Conservation (phyloP, 2,888 invertebrate species). For the Meiosimyza platycephala region DNA sequence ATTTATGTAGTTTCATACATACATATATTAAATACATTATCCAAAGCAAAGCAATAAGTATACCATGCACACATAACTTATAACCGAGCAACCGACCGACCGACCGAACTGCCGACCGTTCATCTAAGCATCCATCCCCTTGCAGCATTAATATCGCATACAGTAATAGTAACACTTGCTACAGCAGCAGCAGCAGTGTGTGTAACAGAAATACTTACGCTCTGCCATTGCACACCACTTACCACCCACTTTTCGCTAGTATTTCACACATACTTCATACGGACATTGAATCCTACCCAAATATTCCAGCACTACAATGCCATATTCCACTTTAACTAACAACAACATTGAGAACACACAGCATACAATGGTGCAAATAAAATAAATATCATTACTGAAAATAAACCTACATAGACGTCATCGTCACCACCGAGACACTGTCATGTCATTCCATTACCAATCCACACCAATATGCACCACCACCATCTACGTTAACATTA, state of each 20-base stretch:
- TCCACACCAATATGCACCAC: too few species aligned
- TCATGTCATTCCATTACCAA: too few species aligned
- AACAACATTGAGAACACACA: background rate
- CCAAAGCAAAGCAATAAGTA: conserved; percentile 24
- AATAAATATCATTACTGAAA: too few species aligned
- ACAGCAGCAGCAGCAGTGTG: background rate
- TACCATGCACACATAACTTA: conserved; percentile 9
- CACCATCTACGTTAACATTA: too few species aligned
- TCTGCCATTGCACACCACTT: too few species aligned
- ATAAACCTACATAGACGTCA: background rate
- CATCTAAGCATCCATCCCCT: conserved; percentile 50
- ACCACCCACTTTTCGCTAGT: too few species aligned
- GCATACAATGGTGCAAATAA: background rate
- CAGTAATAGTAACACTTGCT: background rate
- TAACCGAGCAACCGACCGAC: background rate
- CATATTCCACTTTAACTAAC: background rate
- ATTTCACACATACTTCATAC: too few species aligned
- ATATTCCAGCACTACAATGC: too few species aligned
- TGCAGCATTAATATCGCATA: conserved; percentile 1
- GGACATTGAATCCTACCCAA: too few species aligned
- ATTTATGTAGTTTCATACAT: conserved; percentile 4
- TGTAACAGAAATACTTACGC: background rate
- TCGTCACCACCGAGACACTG: too few species aligned
- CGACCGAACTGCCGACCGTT: conserved; percentile 22
- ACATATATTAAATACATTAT: conserved; percentile 33